Evolutionary conservation across 2,888 invertebrate genomes (phyloP), one percentile per base, ranked within the genome.

Genomic region (Apocheima hispidaria): DNA sequence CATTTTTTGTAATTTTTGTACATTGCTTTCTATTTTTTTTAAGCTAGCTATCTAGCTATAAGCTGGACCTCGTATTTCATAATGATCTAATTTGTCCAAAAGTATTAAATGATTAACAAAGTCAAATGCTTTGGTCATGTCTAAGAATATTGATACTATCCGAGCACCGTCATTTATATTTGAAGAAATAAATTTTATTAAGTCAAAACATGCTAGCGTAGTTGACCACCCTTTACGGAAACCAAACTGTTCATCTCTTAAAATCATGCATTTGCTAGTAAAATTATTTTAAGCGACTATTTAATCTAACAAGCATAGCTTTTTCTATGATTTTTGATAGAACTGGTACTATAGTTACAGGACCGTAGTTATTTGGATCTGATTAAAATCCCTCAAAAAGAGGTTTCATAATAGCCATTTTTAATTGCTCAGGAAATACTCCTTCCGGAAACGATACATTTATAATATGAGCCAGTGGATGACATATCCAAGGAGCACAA

Each of bases 211-310:
- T 33, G 33, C 33, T 1, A 33, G 33, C 33, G n/a, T n/a, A 33
- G 33, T 33, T 4, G 33, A 33, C 3, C n/a, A 33, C n/a, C 33
- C 33, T 33, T 33, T 33, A n/a, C 33, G 12, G 33, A 33, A 33
- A 12, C n/a, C 33, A 33, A 33, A 33, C 33, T 33, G 33, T n/a
- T 33, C n/a, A 4, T 33, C n/a, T 4, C 33, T 2, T 33, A 33
- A n/a, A 12, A 33, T 33, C n/a, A n/a, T n/a, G n/a, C n/a, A 36
- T 48, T 18, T 36, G 23, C 49, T 36, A 49, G 20, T 49, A 7
- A 23, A 49, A 12, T 35, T 23, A 23, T 21, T 48, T 1, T 12
- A 1, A 5, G 3, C 20, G 20, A 9, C 28, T 9, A 28, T 28
- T 28, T 28, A 28, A 28, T 12, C 14, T 36, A 2, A 36, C 14